These are phyloP conservation scores for Chloroceryle aenea DNA, from an alignment of 2,113 vertebrate species.

Conservation along the genomic window DNA sequence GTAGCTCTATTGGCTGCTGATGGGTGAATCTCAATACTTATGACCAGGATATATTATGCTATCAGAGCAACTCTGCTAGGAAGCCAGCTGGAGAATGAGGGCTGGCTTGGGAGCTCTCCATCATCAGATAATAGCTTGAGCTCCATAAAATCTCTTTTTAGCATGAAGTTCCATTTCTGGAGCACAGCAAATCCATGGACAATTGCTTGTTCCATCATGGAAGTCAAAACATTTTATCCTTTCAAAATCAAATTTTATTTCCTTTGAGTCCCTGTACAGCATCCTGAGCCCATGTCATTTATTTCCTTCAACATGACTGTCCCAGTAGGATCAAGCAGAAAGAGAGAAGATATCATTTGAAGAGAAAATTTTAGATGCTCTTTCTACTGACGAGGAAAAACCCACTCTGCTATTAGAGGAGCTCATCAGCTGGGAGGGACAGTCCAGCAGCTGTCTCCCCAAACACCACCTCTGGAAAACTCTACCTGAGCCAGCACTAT, in stretches of 20 bases:
- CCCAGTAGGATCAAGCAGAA: neutral
- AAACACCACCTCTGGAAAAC: neutral
- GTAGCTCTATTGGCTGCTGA: neutral
- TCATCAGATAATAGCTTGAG: slow-evolving; percentile 59
- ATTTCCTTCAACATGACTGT: neutral
- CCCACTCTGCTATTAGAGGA: neutral
- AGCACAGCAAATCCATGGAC: slow-evolving; percentile 60
- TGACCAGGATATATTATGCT: slow-evolving; percentile 26
- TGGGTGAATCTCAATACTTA: slow-evolving; percentile 25
- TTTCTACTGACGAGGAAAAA: neutral
- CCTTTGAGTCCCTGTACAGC: neutral
- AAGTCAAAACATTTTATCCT: slow-evolving; percentile 65
- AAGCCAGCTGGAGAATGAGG: slow-evolving; percentile 59
- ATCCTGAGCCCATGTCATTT: slow-evolving; percentile 25
- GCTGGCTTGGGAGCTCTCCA: slow-evolving; percentile 49
- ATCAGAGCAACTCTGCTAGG: slow-evolving; percentile 27
- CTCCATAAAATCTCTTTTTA: slow-evolving; percentile 52
- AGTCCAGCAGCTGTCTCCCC: neutral
- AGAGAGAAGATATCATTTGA: neutral
- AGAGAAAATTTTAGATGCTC: neutral
- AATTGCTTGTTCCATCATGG: slow-evolving; percentile 57
- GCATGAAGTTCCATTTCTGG: slow-evolving; percentile 57
- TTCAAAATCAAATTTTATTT: slow-evolving; percentile 54
- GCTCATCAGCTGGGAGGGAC: neutral
- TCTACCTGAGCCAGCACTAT: neutral